A percentile compares a stretch with the other conserved stretches of the same genome.
phyloP scores from a whole-genome alignment of 2,888 invertebrate genomes.

The Microchrysa polita region DNA sequence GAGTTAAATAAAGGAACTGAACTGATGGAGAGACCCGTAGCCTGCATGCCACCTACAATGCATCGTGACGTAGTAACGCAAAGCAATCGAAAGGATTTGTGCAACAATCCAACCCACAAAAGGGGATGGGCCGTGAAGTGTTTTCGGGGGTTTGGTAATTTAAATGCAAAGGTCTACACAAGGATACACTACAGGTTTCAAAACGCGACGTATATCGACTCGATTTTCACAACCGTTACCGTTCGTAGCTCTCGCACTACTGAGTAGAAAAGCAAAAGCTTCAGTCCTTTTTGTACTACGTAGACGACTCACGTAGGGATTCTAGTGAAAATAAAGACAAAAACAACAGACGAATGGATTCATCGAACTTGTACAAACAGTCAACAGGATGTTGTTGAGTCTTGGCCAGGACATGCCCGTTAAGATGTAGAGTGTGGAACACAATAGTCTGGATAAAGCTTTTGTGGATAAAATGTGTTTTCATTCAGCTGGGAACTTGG shows the following conservation, averaged over 20 bases:
- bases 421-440: neutral
- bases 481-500: neutral
- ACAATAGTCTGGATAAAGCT: neutral
- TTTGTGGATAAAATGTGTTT: neutral
- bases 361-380: slow-evolving; percentile 17
- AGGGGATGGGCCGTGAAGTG: neutral
- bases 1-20: neutral
- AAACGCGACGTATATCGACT: neutral
- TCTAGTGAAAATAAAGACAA: slow-evolving; percentile 3
- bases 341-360: slow-evolving; percentile 2
- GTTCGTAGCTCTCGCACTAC: slow-evolving; percentile 47
- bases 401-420: neutral
- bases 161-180: neutral
- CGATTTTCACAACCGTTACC: slow-evolving; percentile 45
- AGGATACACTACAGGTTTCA: neutral
- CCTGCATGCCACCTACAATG: neutral
- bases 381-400: slow-evolving; percentile 27
- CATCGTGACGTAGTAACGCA: neutral
- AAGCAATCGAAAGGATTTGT: neutral
- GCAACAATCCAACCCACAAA: neutral
- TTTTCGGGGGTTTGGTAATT: neutral
- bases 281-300: slow-evolving; percentile 45
- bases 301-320: slow-evolving; percentile 1
- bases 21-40: neutral
- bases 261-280: slow-evolving; percentile 45